phyloP scores from a whole-genome alignment of 2,113 vertebrate species.

The Tachycineta bicolor region DNA sequence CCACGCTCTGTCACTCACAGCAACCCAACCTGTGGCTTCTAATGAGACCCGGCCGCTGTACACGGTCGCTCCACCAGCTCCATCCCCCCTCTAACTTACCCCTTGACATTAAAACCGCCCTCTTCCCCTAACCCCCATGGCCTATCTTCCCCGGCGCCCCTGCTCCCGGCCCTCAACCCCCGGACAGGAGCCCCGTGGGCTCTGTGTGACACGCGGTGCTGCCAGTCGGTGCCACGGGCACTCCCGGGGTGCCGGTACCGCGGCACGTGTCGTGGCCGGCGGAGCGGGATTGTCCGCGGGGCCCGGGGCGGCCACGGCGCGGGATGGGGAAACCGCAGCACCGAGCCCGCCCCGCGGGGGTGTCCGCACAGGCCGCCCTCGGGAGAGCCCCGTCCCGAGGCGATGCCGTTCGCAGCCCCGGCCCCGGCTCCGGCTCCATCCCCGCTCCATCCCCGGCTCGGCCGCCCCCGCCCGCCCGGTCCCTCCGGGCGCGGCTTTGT shows the following conservation, averaged over 20 bases:
- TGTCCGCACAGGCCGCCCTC: background rate
- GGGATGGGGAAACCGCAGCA: background rate
- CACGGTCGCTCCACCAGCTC: background rate
- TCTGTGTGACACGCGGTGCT: background rate
- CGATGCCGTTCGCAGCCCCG: background rate
- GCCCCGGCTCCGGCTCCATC: background rate
- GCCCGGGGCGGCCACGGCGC: background rate
- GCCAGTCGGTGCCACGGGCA: background rate
- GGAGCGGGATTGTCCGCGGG: background rate
- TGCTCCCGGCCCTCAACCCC: accelerated
- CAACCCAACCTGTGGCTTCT: background rate
- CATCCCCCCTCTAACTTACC: background rate
- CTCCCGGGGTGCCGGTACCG: background rate
- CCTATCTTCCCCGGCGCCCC: background rate
- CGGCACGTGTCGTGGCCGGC: background rate
- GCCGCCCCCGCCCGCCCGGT: background rate
- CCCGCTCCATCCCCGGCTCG: background rate
- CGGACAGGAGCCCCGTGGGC: background rate
- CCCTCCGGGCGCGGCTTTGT: constrained; percentile 28
- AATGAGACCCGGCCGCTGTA: accelerated
- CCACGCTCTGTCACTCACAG: background rate
- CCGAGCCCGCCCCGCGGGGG: background rate
- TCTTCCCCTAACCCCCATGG: background rate
- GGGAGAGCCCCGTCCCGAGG: background rate
- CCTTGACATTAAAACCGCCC: background rate